Base-by-base conservation (phyloP, 2,888 invertebrate species). In the Drosophila neutralis region DNA sequence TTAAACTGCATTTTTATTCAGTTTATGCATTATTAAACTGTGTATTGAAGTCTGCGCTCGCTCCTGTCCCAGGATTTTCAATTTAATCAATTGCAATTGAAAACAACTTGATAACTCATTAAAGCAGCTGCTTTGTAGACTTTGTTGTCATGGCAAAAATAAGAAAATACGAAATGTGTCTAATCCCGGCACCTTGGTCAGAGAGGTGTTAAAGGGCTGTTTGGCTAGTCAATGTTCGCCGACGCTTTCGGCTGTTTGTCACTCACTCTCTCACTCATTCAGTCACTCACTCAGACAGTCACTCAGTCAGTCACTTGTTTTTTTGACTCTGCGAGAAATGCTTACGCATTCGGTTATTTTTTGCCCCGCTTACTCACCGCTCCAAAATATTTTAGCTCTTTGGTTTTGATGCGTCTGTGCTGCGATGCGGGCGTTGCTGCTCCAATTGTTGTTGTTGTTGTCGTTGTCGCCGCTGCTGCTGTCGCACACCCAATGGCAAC, bases 341-440 rank as follows among this genome's bases (percentile, higher is more conserved):
- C 76, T 80, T 82, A 83, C 81, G 78, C 83, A 82, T 83, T 52
- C 35, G 65, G 51, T 77, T 82, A 80, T 77, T 83, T 80, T 78
- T 71, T 81, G 72, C 63, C 13, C 27, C 24, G 63, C 64, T 77
- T 79, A 91, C 92, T 92, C 76, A 92, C 92, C 92, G 92, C 90
- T 82, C 92, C 92, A 79, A 92, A 92, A 84, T 92, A 92, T 86
- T 92, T 92, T 77, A 92, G 91, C 80, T 92, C 92, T 80, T 92
- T 92, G 85, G 91, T 92, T 80, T 92, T 92, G 75, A 92, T 89
- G 74, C 92, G 86, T 78, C 91, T 87, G 77, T 90, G 91, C 69
- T 91, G 92, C 49, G 80, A 73, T 78, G 82, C 75, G 64, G 89
- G 75, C 77, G 89, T 74, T 61, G 88, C 61, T n/a, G 84, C 74